Percentiles rank a stretch among this genome's conserved stretches.
phyloP scores from a whole-genome alignment of 2,797 vertebrate species.

The Perodicticus potto region DNA sequence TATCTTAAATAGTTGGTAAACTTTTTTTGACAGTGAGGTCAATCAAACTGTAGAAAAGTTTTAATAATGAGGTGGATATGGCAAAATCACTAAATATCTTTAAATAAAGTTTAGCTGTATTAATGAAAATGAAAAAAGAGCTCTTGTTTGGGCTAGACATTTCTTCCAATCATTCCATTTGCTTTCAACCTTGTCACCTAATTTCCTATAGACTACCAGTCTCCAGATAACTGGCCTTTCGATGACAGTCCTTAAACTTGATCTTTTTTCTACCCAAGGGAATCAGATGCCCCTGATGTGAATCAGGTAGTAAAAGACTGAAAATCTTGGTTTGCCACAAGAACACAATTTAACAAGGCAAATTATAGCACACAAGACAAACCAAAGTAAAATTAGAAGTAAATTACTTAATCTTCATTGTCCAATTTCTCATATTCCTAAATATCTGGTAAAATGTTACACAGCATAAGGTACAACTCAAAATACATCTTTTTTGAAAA shows the following conservation, averaged over 20 bases:
- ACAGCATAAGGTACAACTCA: not conserved
- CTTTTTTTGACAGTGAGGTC: conserved; percentile 43
- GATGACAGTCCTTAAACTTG: not conserved
- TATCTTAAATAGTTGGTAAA: conserved; percentile 61
- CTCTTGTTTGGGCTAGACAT: conserved; percentile 32
- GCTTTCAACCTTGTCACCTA: not conserved
- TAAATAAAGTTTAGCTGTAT: conserved; percentile 52
- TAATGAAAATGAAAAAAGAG: conserved; percentile 34
- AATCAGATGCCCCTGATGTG: not conserved
- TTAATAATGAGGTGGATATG: conserved; percentile 61
- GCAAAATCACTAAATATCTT: conserved; percentile 63
- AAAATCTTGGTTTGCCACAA: not conserved
- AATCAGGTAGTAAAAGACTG: not conserved
- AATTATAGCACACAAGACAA: not conserved
- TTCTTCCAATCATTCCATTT: conserved; percentile 47
- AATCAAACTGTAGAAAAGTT: conserved; percentile 53
- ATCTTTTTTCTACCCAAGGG: not conserved
- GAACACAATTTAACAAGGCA: not conserved
- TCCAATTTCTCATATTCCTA: conserved; percentile 24
- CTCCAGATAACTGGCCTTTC: conserved; percentile 45
- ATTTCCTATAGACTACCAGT: not conserved
- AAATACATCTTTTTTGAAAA: not conserved
- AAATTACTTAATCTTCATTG: not conserved
- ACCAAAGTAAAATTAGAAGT: not conserved
- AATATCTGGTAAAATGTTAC: not conserved